Percentiles rank a stretch among this genome's conserved stretches.
Conservation (phyloP, 1,140 invertebrate species). For the Calycopis cecrops region DNA sequence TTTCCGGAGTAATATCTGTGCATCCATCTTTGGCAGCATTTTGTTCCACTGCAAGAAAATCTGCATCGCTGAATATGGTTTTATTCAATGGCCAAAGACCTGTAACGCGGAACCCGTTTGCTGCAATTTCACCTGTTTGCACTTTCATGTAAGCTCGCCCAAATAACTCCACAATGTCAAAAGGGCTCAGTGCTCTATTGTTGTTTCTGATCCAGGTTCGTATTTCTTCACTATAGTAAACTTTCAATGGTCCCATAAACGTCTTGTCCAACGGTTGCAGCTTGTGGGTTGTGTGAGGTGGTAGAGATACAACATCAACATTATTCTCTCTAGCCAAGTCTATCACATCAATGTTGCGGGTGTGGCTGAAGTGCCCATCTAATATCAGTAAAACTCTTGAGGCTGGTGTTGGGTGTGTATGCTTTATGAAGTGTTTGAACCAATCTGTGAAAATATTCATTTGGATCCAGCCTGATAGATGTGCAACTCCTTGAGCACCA, state of each 20-base stretch:
- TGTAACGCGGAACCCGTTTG: conserved; percentile 28
- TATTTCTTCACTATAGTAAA: conserved; percentile 45
- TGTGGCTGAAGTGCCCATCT: conserved; percentile 36
- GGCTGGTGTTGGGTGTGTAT: conserved; percentile 31
- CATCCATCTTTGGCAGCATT: conserved; percentile 32
- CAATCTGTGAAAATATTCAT: conserved; percentile 42
- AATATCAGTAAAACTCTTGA: conserved; percentile 33
- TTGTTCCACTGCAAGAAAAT: conserved; percentile 31
- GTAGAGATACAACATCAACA: conserved; percentile 52
- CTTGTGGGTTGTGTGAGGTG: conserved; percentile 65
- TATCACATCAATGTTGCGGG: conserved; percentile 39
- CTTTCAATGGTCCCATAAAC: conserved; percentile 66
- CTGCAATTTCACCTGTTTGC: conserved; percentile 27
- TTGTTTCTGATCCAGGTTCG: conserved; percentile 47
- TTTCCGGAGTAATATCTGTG: no score
- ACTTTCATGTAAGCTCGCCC: conserved; percentile 21
- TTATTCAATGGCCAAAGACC: conserved; percentile 36
- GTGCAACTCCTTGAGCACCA: conserved; percentile 38
- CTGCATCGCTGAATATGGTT: conserved; percentile 28
- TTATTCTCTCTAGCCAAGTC: conserved; percentile 45
- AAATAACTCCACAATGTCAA: conserved; percentile 25
- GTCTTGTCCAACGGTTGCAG: conserved; percentile 67
- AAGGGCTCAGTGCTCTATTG: conserved; percentile 32
- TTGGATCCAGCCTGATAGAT: conserved; percentile 50
- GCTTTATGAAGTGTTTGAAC: conserved; percentile 54